Evolutionary conservation across 1,140 invertebrate species (phyloP).

Genomic region (Lasioglossum baleicum): DNA sequence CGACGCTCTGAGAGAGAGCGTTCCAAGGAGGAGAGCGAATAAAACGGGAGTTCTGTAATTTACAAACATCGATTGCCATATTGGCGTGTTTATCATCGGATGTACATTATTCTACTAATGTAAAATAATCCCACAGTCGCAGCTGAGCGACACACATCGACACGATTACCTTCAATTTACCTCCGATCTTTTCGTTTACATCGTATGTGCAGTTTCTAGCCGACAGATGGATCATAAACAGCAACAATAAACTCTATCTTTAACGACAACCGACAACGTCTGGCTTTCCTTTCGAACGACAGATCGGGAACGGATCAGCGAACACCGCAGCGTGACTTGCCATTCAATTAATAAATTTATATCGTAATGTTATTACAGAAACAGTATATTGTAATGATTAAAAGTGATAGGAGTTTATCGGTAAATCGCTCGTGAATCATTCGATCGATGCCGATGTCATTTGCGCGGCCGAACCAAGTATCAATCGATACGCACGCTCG

Average conservation of each 20-base stretch:
- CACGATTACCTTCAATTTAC: background rate
- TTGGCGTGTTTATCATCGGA: background rate
- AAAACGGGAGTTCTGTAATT: slow-evolving; percentile 42
- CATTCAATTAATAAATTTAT: slow-evolving; percentile 79
- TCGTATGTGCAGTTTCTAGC: slow-evolving; percentile 13
- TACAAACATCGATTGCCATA: background rate
- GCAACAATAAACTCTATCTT: slow-evolving; percentile 47
- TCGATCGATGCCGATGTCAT: slow-evolving; percentile 60
- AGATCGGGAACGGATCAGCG: background rate
- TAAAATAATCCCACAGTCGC: background rate
- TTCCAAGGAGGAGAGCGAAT: slow-evolving; percentile 83
- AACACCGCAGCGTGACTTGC: slow-evolving; percentile 52
- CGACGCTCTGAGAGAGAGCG: slow-evolving; percentile 81
- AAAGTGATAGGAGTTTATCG: slow-evolving; percentile 76
- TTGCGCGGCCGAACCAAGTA: slow-evolving; percentile 32
- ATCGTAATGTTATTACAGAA: slow-evolving; percentile 79
- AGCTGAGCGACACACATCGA: background rate
- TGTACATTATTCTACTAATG: slow-evolving; percentile 2
- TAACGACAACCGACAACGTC: background rate
- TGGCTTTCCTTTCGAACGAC: too few relatives aligned
- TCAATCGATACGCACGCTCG: slow-evolving; percentile 65
- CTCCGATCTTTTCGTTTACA: background rate
- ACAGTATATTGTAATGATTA: slow-evolving; percentile 78
- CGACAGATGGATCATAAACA: slow-evolving; percentile 18
- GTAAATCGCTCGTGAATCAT: slow-evolving; percentile 72